A percentile compares a stretch with the other conserved stretches of the same genome.
Conservation (phyloP, 2,113 vertebrate genomes). For the Brachionichthys hirsutus region DNA sequence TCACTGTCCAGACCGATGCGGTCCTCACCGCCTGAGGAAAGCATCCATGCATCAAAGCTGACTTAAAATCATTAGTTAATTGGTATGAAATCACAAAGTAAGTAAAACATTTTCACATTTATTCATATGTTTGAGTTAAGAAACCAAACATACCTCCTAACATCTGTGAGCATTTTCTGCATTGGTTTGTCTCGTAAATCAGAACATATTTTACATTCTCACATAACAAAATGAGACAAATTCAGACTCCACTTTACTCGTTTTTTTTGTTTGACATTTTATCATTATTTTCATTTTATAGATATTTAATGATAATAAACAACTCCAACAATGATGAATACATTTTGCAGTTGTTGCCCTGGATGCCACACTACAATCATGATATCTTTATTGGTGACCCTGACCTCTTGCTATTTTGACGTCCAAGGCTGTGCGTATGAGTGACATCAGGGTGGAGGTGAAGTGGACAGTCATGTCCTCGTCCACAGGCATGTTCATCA, state of each 20-base stretch:
- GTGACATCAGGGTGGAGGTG: conserved; percentile 95
- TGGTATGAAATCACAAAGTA: no score
- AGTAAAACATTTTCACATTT: no score
- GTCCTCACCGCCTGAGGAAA: conserved; percentile 88
- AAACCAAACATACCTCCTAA: no score
- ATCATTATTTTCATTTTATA: no score
- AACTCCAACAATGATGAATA: no score
- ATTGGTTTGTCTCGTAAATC: not conserved
- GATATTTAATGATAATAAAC: no score
- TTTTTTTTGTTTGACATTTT: no score
- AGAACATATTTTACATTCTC: not conserved
- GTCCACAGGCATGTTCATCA: conserved; percentile 99
- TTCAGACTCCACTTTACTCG: not conserved
- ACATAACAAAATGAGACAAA: not conserved
- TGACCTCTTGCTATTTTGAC: conserved; percentile 97
- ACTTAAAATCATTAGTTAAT: no score
- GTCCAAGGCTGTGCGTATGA: conserved; percentile 95
- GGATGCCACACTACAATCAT: not conserved
- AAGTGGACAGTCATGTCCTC: conserved; percentile 98
- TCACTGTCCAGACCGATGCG: conserved; percentile 89
- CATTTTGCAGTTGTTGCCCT: not conserved
- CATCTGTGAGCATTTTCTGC: not conserved
- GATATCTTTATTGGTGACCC: not conserved
- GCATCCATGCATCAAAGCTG: conserved; percentile 1
- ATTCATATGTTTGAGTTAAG: no score